Base-by-base conservation (phyloP, 2,888 invertebrate genomes). In the Altica lythri region DNA sequence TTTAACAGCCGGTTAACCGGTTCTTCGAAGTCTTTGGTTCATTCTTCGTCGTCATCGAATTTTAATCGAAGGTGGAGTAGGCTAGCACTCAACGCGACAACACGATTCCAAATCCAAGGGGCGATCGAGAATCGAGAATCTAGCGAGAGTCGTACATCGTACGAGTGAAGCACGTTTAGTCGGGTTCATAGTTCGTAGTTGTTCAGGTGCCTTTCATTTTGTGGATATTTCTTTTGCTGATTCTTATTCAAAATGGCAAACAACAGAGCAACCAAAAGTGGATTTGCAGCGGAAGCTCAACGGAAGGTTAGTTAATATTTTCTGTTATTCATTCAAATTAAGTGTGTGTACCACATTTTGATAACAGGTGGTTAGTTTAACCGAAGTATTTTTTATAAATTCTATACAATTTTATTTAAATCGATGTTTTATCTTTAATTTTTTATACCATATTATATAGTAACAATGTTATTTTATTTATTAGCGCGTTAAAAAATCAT, bases 221-320 rank as follows among this genome's bases (percentile, higher is more conserved):
- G 53, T 54, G 53, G 40, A 35, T 56, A 46, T 18, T 50, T 43
- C 16, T 43, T 35, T 29, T 40, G n/a, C 16, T 13, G n/a, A 43
- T 43, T 25, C 12, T 14, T n/a, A 14, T 8, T 16, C 18, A 71
- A 62, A 72, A 91, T 91, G 90, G 89, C 90, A 68, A 85, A 81
- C 77, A 86, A 89, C 81, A 81, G 93, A 76, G 92, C 92, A 68
- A 81, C 91, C 56, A 92, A 92, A 78, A 91, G 92, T 72, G 95
- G 95, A 86, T 92, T 95, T 81, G 95, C 95, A 68, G 94, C 95
- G 54, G 95, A 95, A 78, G 93, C 95, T 47, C 95, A 95, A 79
- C 85, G 90, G 75, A 95, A 95, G 88, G 95, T 95, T 78, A 58
- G 55, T 47, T 34, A 17, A 18, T 16, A 43, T 37, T 43, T 27